phyloP scores from a whole-genome alignment of 1,140 invertebrate genomes.

The Lepidostoma basale region DNA sequence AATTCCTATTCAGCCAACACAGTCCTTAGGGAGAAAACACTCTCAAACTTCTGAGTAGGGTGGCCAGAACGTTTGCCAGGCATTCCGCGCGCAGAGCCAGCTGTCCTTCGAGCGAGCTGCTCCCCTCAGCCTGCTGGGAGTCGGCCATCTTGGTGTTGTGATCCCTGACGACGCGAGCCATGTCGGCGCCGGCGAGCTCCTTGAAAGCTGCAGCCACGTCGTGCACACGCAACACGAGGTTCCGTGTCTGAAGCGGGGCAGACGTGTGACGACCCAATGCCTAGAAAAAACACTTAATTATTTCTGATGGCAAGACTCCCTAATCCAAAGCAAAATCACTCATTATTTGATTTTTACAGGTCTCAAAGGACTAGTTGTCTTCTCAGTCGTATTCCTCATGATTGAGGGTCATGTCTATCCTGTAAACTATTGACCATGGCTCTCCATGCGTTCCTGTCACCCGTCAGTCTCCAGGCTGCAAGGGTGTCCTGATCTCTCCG shows the following conservation, averaged over 20 bases:
- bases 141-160: conserved; percentile 54
- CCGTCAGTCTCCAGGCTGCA: too few relatives aligned
- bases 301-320: too few relatives aligned
- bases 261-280: conserved; percentile 75
- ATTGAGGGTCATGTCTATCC: too few relatives aligned
- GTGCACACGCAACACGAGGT: conserved; percentile 78
- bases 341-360: too few relatives aligned
- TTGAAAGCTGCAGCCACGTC: conserved; percentile 81
- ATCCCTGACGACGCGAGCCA: conserved; percentile 60
- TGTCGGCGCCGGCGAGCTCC: conserved; percentile 67
- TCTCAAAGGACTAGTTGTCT: too few relatives aligned
- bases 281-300: conserved; percentile 51
- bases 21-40: conserved; percentile 72
- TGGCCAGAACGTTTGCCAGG: conserved; percentile 79
- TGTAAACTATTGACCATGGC: too few relatives aligned
- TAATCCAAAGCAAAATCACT: too few relatives aligned
- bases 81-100: conserved; percentile 77
- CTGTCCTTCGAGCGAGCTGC: conserved; percentile 64
- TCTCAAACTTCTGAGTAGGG: conserved; percentile 78
- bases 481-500: too few relatives aligned
- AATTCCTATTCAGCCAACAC: neutral
- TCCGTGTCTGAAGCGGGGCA: conserved; percentile 78
- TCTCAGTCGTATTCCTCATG: too few relatives aligned
- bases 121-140: conserved; percentile 52
- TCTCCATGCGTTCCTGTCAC: too few relatives aligned